Conservation (phyloP, 2,797 vertebrate species). For the Pipistrellus nathusii region DNA sequence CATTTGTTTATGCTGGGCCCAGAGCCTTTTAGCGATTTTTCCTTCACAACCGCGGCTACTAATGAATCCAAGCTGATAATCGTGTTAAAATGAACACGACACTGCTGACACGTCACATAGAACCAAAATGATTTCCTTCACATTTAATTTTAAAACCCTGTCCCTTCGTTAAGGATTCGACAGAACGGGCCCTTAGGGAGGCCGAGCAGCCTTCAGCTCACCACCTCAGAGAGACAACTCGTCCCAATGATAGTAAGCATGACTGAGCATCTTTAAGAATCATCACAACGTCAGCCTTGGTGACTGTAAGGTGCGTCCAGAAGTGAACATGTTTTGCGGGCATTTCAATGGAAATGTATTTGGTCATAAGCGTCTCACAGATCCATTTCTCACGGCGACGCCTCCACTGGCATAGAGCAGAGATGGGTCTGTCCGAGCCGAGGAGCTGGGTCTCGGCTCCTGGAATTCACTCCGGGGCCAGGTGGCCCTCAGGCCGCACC, state of each 20-base stretch:
- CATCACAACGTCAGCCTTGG: slow-evolving; percentile 55
- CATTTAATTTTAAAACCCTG: slow-evolving; percentile 55
- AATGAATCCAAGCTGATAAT: slow-evolving; percentile 29
- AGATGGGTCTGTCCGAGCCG: neutral
- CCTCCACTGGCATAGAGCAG: slow-evolving; percentile 1
- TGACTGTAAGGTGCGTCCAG: slow-evolving; percentile 22
- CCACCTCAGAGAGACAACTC: slow-evolving; percentile 29
- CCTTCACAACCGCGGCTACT: neutral
- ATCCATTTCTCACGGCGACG: slow-evolving; percentile 28
- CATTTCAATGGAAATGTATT: slow-evolving; percentile 38
- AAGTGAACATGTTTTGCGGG: slow-evolving; percentile 35
- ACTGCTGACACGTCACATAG: slow-evolving; percentile 50
- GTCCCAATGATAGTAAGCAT: slow-evolving; percentile 56
- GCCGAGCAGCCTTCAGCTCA: neutral
- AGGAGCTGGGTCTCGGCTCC: neutral
- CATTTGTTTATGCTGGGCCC: slow-evolving; percentile 8
- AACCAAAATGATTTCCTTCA: slow-evolving; percentile 54
- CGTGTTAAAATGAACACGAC: slow-evolving; percentile 36
- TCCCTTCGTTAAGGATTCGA: neutral
- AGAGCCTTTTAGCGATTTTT: slow-evolving; percentile 28
- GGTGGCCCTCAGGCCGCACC: neutral
- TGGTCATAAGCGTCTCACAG: slow-evolving; percentile 58
- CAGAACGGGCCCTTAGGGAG: neutral
- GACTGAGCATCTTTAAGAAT: slow-evolving; percentile 61
- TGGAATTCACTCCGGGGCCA: slow-evolving; percentile 17